A percentile compares a stretch with the other conserved stretches of the same genome.
phyloP scores from a whole-genome alignment of 2,797 vertebrate genomes.

The Mormyrus proboscirostris region DNA sequence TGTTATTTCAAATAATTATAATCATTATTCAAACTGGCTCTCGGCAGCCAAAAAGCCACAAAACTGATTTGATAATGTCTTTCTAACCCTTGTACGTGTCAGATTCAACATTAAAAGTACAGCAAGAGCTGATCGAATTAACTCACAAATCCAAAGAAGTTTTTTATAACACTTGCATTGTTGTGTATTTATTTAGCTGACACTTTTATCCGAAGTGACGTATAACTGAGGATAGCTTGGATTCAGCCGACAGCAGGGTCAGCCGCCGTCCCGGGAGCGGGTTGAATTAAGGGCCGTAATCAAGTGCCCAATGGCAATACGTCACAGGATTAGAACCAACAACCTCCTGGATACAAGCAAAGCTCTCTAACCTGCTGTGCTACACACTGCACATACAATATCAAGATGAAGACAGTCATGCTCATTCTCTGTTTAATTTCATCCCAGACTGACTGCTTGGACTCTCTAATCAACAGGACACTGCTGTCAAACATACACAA shows the following conservation, averaged over 20 bases:
- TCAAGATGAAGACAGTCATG: background rate
- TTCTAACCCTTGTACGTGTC: background rate
- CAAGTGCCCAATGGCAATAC: background rate
- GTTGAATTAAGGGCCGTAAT: background rate
- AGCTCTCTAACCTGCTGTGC: background rate
- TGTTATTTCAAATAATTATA: slow-evolving; percentile 1
- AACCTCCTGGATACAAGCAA: background rate
- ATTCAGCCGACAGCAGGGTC: background rate
- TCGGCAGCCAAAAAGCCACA: background rate
- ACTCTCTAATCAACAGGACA: background rate
- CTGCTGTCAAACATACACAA: background rate
- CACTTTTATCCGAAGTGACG: background rate
- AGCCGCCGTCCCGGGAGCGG: background rate
- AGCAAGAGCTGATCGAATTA: background rate
- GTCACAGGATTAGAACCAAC: background rate
- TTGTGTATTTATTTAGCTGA: background rate
- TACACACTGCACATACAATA: background rate
- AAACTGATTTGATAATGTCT: background rate
- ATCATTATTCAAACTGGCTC: background rate
- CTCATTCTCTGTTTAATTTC: background rate
- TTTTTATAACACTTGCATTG: background rate
- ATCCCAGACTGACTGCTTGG: background rate
- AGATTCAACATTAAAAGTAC: background rate
- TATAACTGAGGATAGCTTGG: background rate
- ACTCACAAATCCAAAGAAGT: background rate